These are phyloP conservation scores for Marisa cornuarietis DNA, from an alignment of 1,140 invertebrate genomes.

Conservation along the genomic window DNA sequence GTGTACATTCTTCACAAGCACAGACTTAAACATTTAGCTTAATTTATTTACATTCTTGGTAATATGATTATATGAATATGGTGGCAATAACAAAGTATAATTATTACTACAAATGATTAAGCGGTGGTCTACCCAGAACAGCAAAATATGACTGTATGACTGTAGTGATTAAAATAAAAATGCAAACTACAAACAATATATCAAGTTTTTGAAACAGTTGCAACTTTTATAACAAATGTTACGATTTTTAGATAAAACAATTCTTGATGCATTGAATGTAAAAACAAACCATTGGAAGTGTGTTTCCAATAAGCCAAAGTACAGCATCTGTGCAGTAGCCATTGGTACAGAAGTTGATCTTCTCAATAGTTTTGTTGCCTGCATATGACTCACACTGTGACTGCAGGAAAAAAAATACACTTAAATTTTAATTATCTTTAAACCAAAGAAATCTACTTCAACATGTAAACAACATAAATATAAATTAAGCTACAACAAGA, in stretches of 20 bases:
- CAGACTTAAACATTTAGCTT: no score
- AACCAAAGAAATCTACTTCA: not conserved
- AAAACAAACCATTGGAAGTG: conserved; percentile 28
- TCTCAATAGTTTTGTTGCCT: conserved; percentile 20
- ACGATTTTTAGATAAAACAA: not conserved
- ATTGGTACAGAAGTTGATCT: conserved; percentile 37
- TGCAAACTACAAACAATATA: not conserved
- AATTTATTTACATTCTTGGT: no score
- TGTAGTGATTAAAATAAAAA: not conserved
- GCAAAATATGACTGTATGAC: not conserved
- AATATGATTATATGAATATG: no score
- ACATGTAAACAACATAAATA: no score
- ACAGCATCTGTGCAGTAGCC: conserved; percentile 44
- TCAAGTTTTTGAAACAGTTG: not conserved
- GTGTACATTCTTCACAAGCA: no score
- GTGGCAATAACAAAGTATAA: no score
- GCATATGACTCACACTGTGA: not conserved
- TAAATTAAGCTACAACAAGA: not conserved
- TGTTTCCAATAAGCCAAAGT: conserved; percentile 21
- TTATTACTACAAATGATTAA: no score
- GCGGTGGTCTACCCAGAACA: no score
- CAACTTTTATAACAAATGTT: not conserved
- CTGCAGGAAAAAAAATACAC: not conserved
- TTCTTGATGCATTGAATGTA: not conserved
- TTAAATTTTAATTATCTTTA: not conserved